Conservation (phyloP, 2,888 invertebrate genomes). For the Lepetodrilus schrolli region DNA sequence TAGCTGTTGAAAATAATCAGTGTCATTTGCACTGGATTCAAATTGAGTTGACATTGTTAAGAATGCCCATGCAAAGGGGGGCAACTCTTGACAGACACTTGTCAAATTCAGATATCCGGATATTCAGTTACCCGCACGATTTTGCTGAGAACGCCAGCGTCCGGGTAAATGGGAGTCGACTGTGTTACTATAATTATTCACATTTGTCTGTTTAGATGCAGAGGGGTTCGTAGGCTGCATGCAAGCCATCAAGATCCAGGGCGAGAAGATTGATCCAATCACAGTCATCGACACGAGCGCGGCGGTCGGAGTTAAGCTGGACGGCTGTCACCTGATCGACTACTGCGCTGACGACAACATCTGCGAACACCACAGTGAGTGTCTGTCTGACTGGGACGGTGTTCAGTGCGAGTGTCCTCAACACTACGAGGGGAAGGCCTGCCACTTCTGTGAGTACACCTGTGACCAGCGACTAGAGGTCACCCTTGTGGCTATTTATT, state of each 20-base stretch:
- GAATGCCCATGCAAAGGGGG: too few relatives aligned
- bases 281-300: slow-evolving; percentile 61
- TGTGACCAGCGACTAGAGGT: too few relatives aligned
- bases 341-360: slow-evolving; percentile 59
- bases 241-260: slow-evolving; percentile 69
- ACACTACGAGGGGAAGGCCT: slow-evolving; percentile 93
- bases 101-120: not conserved
- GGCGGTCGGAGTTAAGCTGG: slow-evolving; percentile 64
- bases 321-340: slow-evolving; percentile 69
- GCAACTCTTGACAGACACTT: too few relatives aligned
- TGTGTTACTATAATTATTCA: not conserved
- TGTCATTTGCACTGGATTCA: too few relatives aligned
- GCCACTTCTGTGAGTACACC: slow-evolving; percentile 84
- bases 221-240: slow-evolving; percentile 75
- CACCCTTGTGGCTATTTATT: too few relatives aligned
- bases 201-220: slow-evolving; percentile 35
- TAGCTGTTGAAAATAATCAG: too few relatives aligned
- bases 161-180: not conserved
- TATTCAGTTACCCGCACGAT: too few relatives aligned
- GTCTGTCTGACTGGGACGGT: slow-evolving; percentile 88
- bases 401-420: slow-evolving; percentile 92
- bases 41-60: too few relatives aligned
- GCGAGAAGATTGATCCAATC: slow-evolving; percentile 68
- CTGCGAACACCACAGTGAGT: slow-evolving; percentile 93
- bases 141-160: too few relatives aligned